Base-by-base conservation (phyloP, 2,888 invertebrate species). In the Encarsia formosa region DNA sequence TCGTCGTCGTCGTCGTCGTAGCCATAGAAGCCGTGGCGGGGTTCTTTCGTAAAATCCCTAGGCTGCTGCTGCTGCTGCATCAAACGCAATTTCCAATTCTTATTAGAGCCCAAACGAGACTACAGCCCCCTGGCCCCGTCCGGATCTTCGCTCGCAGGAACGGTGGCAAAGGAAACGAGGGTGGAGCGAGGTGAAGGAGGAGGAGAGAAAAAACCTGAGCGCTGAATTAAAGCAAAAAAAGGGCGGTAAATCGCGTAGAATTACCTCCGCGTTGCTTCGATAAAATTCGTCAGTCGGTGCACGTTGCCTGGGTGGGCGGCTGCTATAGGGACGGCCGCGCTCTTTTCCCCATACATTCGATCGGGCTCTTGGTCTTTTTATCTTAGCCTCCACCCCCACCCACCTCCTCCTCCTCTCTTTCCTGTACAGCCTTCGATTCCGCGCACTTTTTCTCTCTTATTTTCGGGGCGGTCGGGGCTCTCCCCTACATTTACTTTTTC, bases 31-130 rank as follows among this genome's bases (percentile, higher is more conserved):
- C 44, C 56, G 38, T 49, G 23, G 32, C 53, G 44, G n/a, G n/a
- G 37, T 53, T 56, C 50, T 53, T 53, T 45, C 50, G 41, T n/a
- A 50, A 53, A 53, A 56, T 56, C 47, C 41, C 49, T 50, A 50
- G 47, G 53, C n/a, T n/a, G n/a, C n/a, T n/a, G n/a, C n/a, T n/a
- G n/a, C n/a, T n/a, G n/a, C n/a, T n/a, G n/a, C 48, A 53, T 53
- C 56, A 50, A 56, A 53, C 46, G 53, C 50, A 56, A 56, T 56
- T 56, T 56, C 56, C 53, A 56, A 56, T 56, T 56, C 53, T 56
- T 48, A 56, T 56, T 56, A 53, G 45, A 46, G 46, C 32, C n/a
- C 29, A 46, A 56, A 53, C 38, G 56, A 56, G 45, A 46, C 24
- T n/a, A 15, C n/a, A 34, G 34, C 34, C 26, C 26, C 6, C n/a